phyloP scores from a whole-genome alignment of 2,797 vertebrate genomes.

The Emys orbicularis region DNA sequence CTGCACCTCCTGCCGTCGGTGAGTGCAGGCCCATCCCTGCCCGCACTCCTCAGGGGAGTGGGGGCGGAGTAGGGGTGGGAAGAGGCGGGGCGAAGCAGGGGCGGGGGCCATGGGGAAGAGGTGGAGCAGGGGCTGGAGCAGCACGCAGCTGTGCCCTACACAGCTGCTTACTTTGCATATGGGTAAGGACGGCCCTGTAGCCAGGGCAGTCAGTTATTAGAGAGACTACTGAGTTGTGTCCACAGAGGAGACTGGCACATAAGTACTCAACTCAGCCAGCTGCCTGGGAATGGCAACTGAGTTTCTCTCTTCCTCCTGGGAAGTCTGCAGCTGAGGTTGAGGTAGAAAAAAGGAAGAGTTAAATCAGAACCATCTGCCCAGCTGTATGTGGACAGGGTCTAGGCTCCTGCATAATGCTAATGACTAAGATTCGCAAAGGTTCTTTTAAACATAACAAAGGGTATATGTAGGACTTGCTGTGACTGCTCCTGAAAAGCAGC shows the following conservation, averaged over 20 bases:
- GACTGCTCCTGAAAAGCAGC: background rate
- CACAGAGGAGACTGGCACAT: background rate
- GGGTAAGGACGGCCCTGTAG: background rate
- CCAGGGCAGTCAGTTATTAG: background rate
- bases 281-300: background rate
- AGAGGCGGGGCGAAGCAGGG: too few relatives aligned
- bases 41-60: too few relatives aligned
- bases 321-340: background rate
- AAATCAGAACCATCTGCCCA: background rate
- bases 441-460: background rate
- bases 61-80: too few relatives aligned
- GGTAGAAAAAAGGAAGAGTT: background rate
- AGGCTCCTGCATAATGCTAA: background rate
- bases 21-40: too few relatives aligned
- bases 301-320: background rate
- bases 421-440: background rate
- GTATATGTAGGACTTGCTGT: background rate
- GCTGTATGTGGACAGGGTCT: background rate
- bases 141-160: too few relatives aligned
- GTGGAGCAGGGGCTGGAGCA: too few relatives aligned
- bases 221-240: background rate
- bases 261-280: accelerated
- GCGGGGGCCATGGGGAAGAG: too few relatives aligned
- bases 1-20: too few relatives aligned
- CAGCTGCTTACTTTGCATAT: too few relatives aligned